phyloP scores from a whole-genome alignment of 2,797 vertebrate species.

The Crypturellus tataupa region DNA sequence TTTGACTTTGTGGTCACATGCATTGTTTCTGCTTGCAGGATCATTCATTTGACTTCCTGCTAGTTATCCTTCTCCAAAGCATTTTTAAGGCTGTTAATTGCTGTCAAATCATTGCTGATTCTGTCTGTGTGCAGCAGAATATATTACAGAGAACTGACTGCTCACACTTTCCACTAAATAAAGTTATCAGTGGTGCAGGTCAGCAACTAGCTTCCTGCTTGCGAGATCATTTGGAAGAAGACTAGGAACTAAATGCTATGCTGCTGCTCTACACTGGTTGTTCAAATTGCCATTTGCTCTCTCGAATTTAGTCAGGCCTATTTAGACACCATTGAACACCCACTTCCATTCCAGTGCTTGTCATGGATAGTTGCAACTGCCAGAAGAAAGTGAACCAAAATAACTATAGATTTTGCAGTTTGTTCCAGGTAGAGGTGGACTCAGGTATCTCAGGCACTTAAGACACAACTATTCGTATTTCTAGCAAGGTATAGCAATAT shows the following conservation, averaged over 20 bases:
- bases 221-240: background rate
- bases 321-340: background rate
- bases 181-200: background rate
- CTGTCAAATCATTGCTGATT: background rate
- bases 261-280: background rate
- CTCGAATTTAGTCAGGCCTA: background rate
- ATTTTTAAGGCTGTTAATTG: slow-evolving; percentile 3
- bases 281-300: background rate
- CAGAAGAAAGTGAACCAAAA: background rate
- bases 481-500: background rate
- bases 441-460: background rate
- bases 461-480: background rate
- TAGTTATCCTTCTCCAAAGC: slow-evolving; percentile 12
- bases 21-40: slow-evolving; percentile 25
- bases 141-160: background rate
- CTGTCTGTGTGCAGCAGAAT: background rate
- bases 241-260: background rate
- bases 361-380: background rate
- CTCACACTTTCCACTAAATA: background rate
- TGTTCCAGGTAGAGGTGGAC: too few relatives aligned
- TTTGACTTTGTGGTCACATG: slow-evolving; percentile 28
- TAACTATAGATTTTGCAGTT: background rate
- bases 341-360: background rate
- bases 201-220: background rate
- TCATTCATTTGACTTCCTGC: slow-evolving; percentile 23